Base-by-base conservation (phyloP, 2,113 vertebrate genomes). In the Phainopepla nitens region DNA sequence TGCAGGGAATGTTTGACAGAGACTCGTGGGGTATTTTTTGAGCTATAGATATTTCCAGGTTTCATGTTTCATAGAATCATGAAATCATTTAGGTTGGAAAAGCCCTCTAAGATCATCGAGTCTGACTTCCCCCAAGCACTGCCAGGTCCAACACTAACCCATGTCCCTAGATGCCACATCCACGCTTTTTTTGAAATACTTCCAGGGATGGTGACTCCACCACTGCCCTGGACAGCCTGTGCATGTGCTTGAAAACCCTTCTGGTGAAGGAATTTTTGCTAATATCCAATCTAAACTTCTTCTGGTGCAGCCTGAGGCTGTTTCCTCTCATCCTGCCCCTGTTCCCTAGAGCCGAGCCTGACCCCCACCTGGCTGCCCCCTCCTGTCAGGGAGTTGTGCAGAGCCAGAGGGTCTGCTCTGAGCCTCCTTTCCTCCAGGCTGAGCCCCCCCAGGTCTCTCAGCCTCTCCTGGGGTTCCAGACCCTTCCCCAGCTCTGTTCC, bases 21-120 rank as follows among this genome's bases (percentile, higher is more conserved):
- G 36, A 17, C 9, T 3, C 0, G 1, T 9, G 9, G 35, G 36
- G 47, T 45, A 1, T 2, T 77, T 83, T 73, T n/a, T 51, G 24
- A 17, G 35, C 15, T 35, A 2, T 3, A 16, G 31, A 2, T 6
- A 6, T 31, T 39, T 58, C 9, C 12, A 41, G 24, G 54, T 61
- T 87, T 65, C 15, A 2, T 9, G 23, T 58, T 83, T 60, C 27
- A 1, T 35, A 36, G 56, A 83, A 70, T 33, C 12, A 28, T 20
- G 27, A 54, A 70, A 27, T 56, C 27, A 70, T 49, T 77, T 14
- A 33, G 42, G 31, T 42, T 77, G 71, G 42, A 83, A 77, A 90
- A 83, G 42, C 56, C 56, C 56, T 49, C 18, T 56, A 31, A 76
- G 47, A 23, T 76, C n/a, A 28, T 28, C 1, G 2, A 23, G 42